Conservation (phyloP, 2,888 invertebrate genomes). For the Ochropleura plecta region DNA sequence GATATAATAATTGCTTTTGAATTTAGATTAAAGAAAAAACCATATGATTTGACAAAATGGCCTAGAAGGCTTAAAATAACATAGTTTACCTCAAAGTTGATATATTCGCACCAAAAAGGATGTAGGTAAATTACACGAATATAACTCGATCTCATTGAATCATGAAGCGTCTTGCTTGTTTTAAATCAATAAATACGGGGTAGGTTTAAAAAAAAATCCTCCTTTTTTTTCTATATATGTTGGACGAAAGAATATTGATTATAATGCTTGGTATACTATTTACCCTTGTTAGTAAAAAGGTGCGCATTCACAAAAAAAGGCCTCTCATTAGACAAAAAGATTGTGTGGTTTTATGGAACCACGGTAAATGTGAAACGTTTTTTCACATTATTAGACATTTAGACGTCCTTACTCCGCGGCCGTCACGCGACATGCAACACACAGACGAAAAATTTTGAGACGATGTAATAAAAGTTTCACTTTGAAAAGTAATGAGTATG, state of each 20-base stretch:
- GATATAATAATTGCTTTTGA: not conserved
- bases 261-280: not conserved
- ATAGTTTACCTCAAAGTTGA: conserved; percentile 5
- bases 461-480: too few species aligned
- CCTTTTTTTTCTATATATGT: not conserved
- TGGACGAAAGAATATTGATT: not conserved
- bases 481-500: not conserved
- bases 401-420: too few species aligned
- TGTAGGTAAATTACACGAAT: not conserved
- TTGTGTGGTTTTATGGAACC: too few species aligned
- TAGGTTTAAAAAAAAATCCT: too few species aligned
- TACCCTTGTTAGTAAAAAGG: not conserved
- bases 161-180: conserved; percentile 4
- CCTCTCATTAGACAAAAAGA: too few species aligned
- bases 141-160: not conserved
- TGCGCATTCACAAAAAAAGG: too few species aligned
- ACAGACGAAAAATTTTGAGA: too few species aligned
- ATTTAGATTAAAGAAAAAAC: not conserved
- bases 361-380: too few species aligned
- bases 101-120: not conserved
- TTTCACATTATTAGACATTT: too few species aligned
- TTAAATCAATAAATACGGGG: not conserved
- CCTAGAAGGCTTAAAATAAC: not conserved
- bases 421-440: too few species aligned
- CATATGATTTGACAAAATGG: not conserved